phyloP scores from a whole-genome alignment of 2,888 invertebrate genomes.

The Ametastegia equiseti region DNA sequence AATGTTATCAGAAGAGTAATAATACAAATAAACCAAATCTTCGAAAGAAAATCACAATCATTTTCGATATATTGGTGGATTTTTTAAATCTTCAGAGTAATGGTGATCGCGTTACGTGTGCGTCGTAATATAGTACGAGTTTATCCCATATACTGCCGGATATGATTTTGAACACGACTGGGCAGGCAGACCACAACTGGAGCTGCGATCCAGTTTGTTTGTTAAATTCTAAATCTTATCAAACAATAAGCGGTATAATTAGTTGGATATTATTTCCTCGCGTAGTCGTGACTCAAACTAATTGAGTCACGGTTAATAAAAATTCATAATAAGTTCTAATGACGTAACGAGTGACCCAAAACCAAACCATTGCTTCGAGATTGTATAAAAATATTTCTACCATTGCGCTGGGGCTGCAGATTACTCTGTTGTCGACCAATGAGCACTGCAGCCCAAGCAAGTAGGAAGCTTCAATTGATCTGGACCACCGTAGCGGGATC shows the following conservation, averaged over 20 bases:
- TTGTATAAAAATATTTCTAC: background rate
- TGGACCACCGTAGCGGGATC: slow-evolving; percentile 41
- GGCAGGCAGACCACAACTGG: background rate
- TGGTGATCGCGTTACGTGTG: no score
- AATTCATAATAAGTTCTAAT: no score
- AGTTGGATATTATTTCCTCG: background rate
- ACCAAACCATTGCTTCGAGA: background rate
- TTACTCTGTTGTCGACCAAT: slow-evolving; percentile 31
- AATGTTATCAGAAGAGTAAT: no score
- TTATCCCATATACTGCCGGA: background rate
- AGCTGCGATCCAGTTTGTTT: background rate
- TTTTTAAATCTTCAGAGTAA: no score
- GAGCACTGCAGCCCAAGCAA: slow-evolving; percentile 5
- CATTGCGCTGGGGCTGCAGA: background rate
- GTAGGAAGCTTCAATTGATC: slow-evolving; percentile 46
- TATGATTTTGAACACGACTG: background rate
- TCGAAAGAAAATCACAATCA: no score
- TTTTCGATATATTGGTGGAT: no score
- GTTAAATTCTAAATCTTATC: background rate
- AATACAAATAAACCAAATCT: no score
- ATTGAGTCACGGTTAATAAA: background rate
- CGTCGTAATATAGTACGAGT: no score
- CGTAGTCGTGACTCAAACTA: no score
- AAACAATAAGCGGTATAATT: background rate
- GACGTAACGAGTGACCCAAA: background rate